Conservation (phyloP, 2,113 vertebrate genomes). For the Eubucco bourcierii region DNA sequence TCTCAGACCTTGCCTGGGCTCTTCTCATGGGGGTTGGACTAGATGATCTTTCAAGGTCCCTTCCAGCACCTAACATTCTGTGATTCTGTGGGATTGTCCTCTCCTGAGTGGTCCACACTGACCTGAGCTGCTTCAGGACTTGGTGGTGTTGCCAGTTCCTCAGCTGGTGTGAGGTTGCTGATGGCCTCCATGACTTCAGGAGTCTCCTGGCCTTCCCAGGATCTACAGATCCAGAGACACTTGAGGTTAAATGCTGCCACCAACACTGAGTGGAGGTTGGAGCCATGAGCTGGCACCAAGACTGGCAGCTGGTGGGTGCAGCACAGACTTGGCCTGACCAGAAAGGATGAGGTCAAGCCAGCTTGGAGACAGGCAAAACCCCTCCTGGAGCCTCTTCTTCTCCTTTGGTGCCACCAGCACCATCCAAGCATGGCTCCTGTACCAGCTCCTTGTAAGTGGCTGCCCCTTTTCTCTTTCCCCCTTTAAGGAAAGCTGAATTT, state of each 20-base stretch:
- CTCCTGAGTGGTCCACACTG: neutral
- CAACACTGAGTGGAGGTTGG: neutral
- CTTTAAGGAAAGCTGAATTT: constrained; percentile 87
- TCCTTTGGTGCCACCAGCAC: fast-evolving
- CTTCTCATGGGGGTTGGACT: neutral
- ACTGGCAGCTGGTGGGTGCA: neutral
- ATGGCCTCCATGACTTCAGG: neutral
- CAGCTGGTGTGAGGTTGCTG: fast-evolving
- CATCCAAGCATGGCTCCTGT: neutral
- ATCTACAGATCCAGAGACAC: neutral
- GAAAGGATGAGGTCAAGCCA: no score
- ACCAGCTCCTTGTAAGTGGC: neutral
- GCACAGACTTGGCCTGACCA: neutral
- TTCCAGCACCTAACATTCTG: no score
- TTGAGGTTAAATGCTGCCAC: neutral
- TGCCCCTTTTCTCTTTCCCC: neutral
- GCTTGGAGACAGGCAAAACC: fast-evolving
- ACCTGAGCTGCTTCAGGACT: neutral
- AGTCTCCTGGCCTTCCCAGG: neutral
- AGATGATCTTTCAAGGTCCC: no score
- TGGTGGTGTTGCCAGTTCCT: neutral
- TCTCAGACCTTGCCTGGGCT: neutral
- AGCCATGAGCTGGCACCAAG: neutral
- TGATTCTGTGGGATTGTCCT: no score
- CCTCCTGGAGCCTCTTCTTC: fast-evolving